A percentile compares a stretch with the other conserved stretches of the same genome.
Evolutionary conservation across 2,888 invertebrate genomes (phyloP).

Genomic region (Ernsta delagoae): DNA sequence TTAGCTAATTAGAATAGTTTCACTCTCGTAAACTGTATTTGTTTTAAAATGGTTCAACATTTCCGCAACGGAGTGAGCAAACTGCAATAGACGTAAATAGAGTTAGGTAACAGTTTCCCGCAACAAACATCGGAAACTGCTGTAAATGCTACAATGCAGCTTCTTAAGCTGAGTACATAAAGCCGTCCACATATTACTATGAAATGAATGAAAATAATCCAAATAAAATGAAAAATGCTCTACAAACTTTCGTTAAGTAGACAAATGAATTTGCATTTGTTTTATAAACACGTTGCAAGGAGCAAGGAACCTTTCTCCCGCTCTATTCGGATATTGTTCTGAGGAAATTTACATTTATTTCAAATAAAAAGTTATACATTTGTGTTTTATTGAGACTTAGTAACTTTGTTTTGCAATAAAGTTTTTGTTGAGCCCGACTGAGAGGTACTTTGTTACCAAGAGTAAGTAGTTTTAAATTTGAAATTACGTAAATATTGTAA

Average conservation of each 20-base stretch:
- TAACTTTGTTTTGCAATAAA: slow-evolving; percentile 22
- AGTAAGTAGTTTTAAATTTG: slow-evolving; percentile 30
- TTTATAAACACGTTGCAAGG: neutral
- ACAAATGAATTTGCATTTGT: neutral
- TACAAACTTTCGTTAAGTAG: neutral
- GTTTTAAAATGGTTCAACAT: slow-evolving; percentile 39
- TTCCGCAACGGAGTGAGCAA: slow-evolving; percentile 43
- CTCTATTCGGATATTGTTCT: slow-evolving; percentile 1
- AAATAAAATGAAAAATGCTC: neutral
- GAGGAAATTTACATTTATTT: slow-evolving; percentile 27
- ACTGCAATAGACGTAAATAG: slow-evolving; percentile 43
- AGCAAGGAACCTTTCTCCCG: neutral
- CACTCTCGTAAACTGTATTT: neutral
- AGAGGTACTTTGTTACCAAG: slow-evolving; percentile 13
- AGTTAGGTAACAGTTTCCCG: slow-evolving; percentile 46
- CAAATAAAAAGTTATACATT: slow-evolving; percentile 21
- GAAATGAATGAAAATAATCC: neutral
- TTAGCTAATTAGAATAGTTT: neutral
- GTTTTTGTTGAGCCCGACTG: slow-evolving; percentile 11
- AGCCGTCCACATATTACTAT: neutral
- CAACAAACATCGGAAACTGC: slow-evolving; percentile 46
- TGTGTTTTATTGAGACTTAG: slow-evolving; percentile 11
- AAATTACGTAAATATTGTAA: slow-evolving; percentile 32
- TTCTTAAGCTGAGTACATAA: neutral
- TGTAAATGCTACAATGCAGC: slow-evolving; percentile 39